Evolutionary conservation across 2,888 invertebrate species (phyloP).

Genomic region (Eudasyphora cyanicolor): DNA sequence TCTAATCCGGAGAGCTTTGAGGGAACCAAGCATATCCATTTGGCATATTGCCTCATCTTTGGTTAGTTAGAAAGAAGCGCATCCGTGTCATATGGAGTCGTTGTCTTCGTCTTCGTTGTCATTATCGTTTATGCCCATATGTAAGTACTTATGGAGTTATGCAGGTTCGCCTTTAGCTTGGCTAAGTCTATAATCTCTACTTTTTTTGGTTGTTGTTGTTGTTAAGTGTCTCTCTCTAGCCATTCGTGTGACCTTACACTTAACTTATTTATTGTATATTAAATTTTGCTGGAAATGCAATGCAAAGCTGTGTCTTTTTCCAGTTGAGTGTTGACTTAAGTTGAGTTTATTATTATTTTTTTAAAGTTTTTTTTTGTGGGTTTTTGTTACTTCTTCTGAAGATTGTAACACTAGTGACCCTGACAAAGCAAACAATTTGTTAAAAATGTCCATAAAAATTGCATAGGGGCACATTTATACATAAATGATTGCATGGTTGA

Average conservation of each 20-base stretch:
- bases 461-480: slow-evolving; percentile 47
- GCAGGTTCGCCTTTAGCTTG: background rate
- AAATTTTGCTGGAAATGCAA: background rate
- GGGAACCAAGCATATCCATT: background rate
- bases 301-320: too few species aligned
- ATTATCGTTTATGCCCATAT: slow-evolving; percentile 2
- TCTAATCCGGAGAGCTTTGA: background rate
- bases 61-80: too few species aligned
- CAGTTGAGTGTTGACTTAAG: background rate
- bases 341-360: slow-evolving; percentile 9
- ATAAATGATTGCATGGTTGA: background rate
- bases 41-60: background rate
- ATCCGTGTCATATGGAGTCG: too few species aligned
- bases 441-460: slow-evolving; percentile 48
- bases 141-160: background rate
- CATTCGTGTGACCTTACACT: slow-evolving; percentile 28
- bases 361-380: background rate
- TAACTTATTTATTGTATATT: slow-evolving; percentile 36
- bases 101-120: background rate
- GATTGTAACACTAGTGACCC: slow-evolving; percentile 61
- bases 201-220: too few species aligned
- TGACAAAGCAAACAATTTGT: slow-evolving; percentile 64
- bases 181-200: slow-evolving; percentile 6
- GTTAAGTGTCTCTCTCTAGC: background rate
- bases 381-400: too few species aligned